Base-by-base conservation (phyloP, 2,888 invertebrate genomes). In the Melinopterus prodromus region DNA sequence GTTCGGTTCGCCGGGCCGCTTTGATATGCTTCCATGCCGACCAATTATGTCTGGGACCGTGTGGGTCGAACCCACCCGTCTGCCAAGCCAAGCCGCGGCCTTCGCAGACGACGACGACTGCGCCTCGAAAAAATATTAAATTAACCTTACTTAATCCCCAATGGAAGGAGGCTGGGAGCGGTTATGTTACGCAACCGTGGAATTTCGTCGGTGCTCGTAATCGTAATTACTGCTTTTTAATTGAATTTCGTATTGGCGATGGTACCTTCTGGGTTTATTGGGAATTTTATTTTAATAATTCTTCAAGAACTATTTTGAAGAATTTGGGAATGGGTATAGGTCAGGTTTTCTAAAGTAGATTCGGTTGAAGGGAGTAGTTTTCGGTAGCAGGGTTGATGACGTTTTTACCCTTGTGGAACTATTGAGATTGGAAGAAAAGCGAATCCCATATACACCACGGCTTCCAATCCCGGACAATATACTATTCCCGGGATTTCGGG, bases 41-140 rank as follows among this genome's bases (percentile, higher is more conserved):
- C 88, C 88, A 88, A 88, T 88, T 89, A 89, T 87, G 87, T 87
- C 87, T 85, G 87, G 85, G 85, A 53, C 86, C 86, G 87, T 87
- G 88, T 88, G 87, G 88, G 88, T 86, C 85, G 87, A 85, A 84
- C 86, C 86, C 86, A 86, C 86, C 87, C 85, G 87, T 84, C 85
- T 82, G 81, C 53, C 53, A 53, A 53, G 53, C 53, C 53, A 53
- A 53, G 53, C 53, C 5, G 5, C 82, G 77, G 53, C 53, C 53
- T 53, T 53, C 53, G 53, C 1, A 53, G 53, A 53, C 53, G 53
- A 53, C 53, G 53, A 53, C 53, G 53, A 53, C 53, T 53, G 76
- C 78, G 74, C 81, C 74, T 77, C 76, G 35, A 75, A 80, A 86
- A 87, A 88, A 86, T 87, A 88, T 84, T 84, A 84, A 85, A 85